These are phyloP conservation scores for Rhynchonycteris naso DNA, from an alignment of 2,797 vertebrate genomes.

Conservation along the genomic window DNA sequence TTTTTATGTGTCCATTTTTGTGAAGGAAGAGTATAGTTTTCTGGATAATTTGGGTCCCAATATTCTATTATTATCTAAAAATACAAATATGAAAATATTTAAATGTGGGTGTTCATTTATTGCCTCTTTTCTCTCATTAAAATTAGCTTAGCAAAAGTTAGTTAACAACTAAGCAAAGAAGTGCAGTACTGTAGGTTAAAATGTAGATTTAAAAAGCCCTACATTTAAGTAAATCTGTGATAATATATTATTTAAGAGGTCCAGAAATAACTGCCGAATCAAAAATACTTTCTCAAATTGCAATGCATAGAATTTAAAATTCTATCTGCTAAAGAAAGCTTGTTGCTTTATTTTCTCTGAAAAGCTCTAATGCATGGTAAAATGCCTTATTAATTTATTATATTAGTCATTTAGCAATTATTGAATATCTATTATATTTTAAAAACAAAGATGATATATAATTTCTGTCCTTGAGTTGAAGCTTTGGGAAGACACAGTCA, in stretches of 20 bases:
- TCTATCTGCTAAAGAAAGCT: background rate
- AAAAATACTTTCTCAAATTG: conserved; percentile 11
- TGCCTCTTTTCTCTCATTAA: background rate
- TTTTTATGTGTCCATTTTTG: background rate
- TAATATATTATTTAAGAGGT: conserved; percentile 8
- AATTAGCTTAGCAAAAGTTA: background rate
- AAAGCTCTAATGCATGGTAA: background rate
- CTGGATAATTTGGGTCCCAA: background rate
- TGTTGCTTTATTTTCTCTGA: background rate
- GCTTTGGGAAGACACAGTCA: background rate
- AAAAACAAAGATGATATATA: background rate
- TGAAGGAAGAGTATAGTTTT: background rate
- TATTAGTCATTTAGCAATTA: background rate
- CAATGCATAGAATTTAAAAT: background rate
- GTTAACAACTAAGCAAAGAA: background rate
- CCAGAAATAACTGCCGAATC: background rate
- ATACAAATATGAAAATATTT: background rate
- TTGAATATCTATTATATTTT: background rate
- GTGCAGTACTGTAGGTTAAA: background rate
- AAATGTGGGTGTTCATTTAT: background rate
- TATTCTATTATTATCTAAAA: background rate
- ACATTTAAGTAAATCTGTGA: background rate
- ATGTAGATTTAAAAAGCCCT: background rate
- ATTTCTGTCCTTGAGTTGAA: background rate
- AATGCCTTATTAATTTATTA: background rate